A percentile compares a stretch with the other conserved stretches of the same genome.
Conservation (phyloP, 2,888 invertebrate species). For the Eulithis testata region DNA sequence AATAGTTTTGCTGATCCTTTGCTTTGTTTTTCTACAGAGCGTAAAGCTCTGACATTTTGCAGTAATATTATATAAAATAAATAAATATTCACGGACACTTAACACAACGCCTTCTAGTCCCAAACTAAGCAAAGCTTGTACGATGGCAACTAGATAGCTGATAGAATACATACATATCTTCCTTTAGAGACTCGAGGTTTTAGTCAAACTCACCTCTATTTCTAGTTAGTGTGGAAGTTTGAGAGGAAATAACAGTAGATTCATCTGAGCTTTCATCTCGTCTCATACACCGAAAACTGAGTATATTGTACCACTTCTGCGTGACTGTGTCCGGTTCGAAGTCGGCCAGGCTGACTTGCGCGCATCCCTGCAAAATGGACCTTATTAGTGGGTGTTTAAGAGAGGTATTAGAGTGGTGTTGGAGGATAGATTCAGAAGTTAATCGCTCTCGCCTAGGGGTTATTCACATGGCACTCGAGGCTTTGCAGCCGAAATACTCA, state of each 20-base stretch:
- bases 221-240: conserved; percentile 97
- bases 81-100: too few relatives aligned
- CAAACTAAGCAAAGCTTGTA: too few relatives aligned
- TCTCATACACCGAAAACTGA: conserved; percentile 85
- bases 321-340: conserved; percentile 93
- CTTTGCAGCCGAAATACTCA: conserved; percentile 74
- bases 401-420: conserved; percentile 7
- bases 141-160: too few relatives aligned
- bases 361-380: conserved; percentile 89
- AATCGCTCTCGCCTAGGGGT: conserved; percentile 79
- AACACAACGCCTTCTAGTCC: too few relatives aligned
- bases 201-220: conserved; percentile 86
- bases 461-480: conserved; percentile 80
- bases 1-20: too few relatives aligned
- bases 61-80: too few relatives aligned
- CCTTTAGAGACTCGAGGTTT: too few relatives aligned
- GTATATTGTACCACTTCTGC: conserved; percentile 97
- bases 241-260: conserved; percentile 97
- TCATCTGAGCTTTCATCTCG: conserved; percentile 98
- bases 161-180: too few relatives aligned
- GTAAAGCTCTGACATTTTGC: too few relatives aligned
- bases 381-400: conserved; percentile 8
- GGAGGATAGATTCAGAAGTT: conserved; percentile 51
- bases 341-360: conserved; percentile 97
- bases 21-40: too few relatives aligned